Conservation (phyloP, 1,140 invertebrate species). For the Sesamia nonagrioides region DNA sequence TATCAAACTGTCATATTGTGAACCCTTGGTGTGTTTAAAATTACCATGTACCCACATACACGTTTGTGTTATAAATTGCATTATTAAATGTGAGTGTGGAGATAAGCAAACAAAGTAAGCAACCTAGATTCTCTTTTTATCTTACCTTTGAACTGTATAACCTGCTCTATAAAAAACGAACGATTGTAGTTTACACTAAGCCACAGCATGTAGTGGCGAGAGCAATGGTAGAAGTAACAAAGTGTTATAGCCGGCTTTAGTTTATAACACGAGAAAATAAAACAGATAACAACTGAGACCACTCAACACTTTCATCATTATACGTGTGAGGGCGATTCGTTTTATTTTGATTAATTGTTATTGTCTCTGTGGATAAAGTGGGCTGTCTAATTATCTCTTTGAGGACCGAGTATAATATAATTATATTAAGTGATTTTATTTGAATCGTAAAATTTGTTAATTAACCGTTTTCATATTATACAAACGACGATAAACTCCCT, state of each 20-base stretch:
- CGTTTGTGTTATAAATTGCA: constrained; percentile 20
- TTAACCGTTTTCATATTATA: constrained; percentile 21
- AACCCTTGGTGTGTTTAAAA: constrained; percentile 18
- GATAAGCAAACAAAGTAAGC: constrained; percentile 14
- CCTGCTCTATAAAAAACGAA: constrained; percentile 36
- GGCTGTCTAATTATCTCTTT: constrained; percentile 27
- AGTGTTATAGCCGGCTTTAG: constrained; percentile 43
- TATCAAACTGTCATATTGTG: constrained; percentile 21
- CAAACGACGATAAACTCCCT: constrained; percentile 27
- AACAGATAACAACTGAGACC: constrained; percentile 38
- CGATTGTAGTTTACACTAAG: constrained; percentile 26
- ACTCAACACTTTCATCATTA: constrained; percentile 30
- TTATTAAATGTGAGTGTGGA: constrained; percentile 6
- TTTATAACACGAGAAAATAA: constrained; percentile 40
- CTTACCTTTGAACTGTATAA: constrained; percentile 19
- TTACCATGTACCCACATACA: constrained; percentile 13
- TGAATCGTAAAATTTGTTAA: constrained; percentile 33
- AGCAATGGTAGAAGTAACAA: constrained; percentile 43
- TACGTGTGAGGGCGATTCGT: constrained; percentile 11
- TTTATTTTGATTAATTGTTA: constrained; percentile 28
- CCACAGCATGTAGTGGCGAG: constrained; percentile 26
- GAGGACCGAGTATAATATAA: constrained; percentile 32
- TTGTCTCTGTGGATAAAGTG: constrained; percentile 38
- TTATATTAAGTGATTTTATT: constrained; percentile 38
- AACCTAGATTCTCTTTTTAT: constrained; percentile 7